Percentiles rank a stretch among this genome's conserved stretches.
phyloP scores from a whole-genome alignment of 2,797 vertebrate genomes.

The Pempheris klunzingeri region DNA sequence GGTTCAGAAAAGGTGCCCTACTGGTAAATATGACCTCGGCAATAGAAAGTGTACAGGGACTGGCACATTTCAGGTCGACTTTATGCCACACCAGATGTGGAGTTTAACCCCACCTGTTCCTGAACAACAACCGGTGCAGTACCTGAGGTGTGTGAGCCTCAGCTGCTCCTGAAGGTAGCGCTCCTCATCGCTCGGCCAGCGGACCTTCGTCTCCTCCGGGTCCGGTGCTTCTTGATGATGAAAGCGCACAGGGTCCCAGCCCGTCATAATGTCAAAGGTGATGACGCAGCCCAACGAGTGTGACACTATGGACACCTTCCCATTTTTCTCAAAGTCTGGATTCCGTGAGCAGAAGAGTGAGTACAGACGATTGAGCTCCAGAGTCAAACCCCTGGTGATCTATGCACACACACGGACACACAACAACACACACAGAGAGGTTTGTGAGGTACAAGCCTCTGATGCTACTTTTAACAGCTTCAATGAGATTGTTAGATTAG shows the following conservation, averaged over 20 bases:
- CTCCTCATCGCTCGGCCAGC: conserved; percentile 89
- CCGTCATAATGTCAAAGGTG: conserved; percentile 97
- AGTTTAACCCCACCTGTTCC: not conserved
- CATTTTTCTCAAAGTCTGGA: conserved; percentile 93
- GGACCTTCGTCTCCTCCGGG: conserved; percentile 85
- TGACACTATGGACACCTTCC: conserved; percentile 96
- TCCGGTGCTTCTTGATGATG: conserved; percentile 90
- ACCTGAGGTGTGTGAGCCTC: conserved; percentile 90
- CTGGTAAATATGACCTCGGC: not conserved
- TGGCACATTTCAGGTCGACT: not conserved
- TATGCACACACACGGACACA: conserved; percentile 68
- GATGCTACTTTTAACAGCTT: not conserved
- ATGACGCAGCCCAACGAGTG: conserved; percentile 97
- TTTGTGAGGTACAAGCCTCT: not conserved
- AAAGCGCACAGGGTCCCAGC: conserved; percentile 94
- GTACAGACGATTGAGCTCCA: conserved; percentile 95
- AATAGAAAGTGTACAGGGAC: not conserved
- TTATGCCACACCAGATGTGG: not conserved
- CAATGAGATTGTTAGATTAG: not conserved
- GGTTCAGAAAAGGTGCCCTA: not conserved
- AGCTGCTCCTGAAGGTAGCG: conserved; percentile 91
- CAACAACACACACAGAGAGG: not conserved
- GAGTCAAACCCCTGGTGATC: conserved; percentile 95
- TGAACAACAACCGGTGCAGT: conserved; percentile 33
- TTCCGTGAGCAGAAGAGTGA: conserved; percentile 95